Evolutionary conservation across 2,888 invertebrate species (phyloP).

Genomic region (Sinelater perroti): DNA sequence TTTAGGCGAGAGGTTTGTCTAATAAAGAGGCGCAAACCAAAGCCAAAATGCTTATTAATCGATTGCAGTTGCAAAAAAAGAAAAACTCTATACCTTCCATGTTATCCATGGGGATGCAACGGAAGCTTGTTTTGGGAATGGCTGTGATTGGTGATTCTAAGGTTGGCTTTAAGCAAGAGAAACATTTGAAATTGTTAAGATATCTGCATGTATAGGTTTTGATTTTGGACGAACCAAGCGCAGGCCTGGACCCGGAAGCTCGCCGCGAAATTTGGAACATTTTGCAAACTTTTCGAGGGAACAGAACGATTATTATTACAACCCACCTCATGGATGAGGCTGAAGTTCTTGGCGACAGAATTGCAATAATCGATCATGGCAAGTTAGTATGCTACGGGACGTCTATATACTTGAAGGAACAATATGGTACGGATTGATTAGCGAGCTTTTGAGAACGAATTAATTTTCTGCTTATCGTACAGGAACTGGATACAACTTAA

Average conservation of each 20-base stretch:
- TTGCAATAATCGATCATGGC: constrained; percentile 84
- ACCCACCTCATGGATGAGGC: constrained; percentile 98
- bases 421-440: constrained; percentile 61
- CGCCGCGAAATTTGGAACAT: constrained; percentile 89
- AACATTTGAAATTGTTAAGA: neutral
- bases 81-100: constrained; percentile 46
- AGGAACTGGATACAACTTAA: constrained; percentile 78
- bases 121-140: constrained; percentile 86
- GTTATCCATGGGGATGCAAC: constrained; percentile 93
- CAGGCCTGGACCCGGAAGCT: constrained; percentile 91
- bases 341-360: constrained; percentile 87
- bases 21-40: constrained; percentile 61
- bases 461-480: neutral
- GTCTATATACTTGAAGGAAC: constrained; percentile 81
- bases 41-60: constrained; percentile 55
- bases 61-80: neutral
- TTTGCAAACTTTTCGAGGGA: constrained; percentile 65
- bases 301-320: constrained; percentile 83
- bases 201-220: neutral
- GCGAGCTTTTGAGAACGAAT: neutral
- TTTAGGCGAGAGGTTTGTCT: constrained; percentile 64
- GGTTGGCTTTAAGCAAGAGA: constrained; percentile 37
- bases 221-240: constrained; percentile 79
- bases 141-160: constrained; percentile 82
- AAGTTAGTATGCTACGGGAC: constrained; percentile 80